Evolutionary conservation across 2,888 invertebrate species (phyloP).

Genomic region (Halictus quadricinctus): DNA sequence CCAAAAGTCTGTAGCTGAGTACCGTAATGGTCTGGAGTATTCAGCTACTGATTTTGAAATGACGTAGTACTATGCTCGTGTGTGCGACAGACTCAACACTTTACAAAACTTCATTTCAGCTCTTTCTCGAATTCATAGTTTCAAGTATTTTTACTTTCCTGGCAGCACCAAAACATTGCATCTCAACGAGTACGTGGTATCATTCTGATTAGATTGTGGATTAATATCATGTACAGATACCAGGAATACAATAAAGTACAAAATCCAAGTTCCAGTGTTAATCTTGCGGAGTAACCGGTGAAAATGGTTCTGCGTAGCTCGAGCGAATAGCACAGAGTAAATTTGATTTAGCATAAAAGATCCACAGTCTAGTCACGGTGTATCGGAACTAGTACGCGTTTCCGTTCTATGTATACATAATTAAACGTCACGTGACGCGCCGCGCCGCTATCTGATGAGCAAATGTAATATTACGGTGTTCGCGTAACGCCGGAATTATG

Average conservation of each 20-base stretch:
- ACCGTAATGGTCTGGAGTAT: too few species aligned
- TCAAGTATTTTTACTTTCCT: neutral
- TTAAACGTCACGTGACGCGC: slow-evolving; percentile 7
- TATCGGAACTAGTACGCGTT: slow-evolving; percentile 8
- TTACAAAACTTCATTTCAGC: neutral
- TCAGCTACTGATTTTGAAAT: neutral
- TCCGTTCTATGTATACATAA: slow-evolving; percentile 12
- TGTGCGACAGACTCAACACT: neutral
- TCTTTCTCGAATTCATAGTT: neutral
- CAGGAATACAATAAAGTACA: neutral
- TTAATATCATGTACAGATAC: neutral
- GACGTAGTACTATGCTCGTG: slow-evolving; percentile 4
- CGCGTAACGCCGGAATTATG: neutral
- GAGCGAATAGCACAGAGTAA: neutral
- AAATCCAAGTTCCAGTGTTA: neutral
- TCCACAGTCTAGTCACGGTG: neutral
- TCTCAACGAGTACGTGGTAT: neutral
- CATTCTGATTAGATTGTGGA: neutral
- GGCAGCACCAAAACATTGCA: neutral
- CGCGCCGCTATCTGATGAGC: neutral
- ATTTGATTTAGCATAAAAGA: neutral
- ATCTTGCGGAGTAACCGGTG: neutral
- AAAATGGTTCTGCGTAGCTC: neutral
- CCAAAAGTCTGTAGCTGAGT: too few species aligned
- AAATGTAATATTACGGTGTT: slow-evolving; percentile 8